These are phyloP conservation scores for Abramis brama DNA, from an alignment of 2,113 vertebrate species.

Conservation along the genomic window DNA sequence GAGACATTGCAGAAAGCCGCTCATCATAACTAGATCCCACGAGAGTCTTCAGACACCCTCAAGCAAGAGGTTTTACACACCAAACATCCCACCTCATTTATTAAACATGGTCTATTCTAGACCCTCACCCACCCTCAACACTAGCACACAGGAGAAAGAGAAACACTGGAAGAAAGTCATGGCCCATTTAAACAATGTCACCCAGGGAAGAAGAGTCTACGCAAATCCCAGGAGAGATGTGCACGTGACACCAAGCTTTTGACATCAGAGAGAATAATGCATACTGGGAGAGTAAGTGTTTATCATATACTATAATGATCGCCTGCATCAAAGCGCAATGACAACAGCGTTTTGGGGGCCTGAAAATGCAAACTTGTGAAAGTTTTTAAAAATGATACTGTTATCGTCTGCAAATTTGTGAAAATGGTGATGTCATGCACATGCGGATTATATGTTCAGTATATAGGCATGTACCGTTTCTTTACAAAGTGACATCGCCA, in stretches of 20 bases:
- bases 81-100: conserved; percentile 59
- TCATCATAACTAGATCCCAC: conserved; percentile 67
- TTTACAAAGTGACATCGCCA: too few relatives aligned
- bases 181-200: conserved; percentile 5
- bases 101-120: conserved; percentile 59
- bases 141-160: background rate
- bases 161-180: conserved; percentile 18
- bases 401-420: too few relatives aligned
- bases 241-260: background rate
- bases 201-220: background rate
- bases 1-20: conserved; percentile 30
- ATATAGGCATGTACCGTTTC: too few relatives aligned
- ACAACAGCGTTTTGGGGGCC: too few relatives aligned
- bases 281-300: background rate
- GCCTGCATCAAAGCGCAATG: background rate
- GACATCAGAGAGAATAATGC: conserved; percentile 22
- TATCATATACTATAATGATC: background rate
- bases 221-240: background rate
- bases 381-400: too few relatives aligned
- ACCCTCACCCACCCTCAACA: conserved; percentile 8
- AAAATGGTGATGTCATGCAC: too few relatives aligned
- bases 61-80: conserved; percentile 29
- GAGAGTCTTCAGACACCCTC: conserved; percentile 20
- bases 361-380: background rate
- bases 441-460: too few relatives aligned